A percentile compares a stretch with the other conserved stretches of the same genome.
phyloP scores from a whole-genome alignment of 2,797 vertebrate genomes.

The Schizopygopsis malacanthus region DNA sequence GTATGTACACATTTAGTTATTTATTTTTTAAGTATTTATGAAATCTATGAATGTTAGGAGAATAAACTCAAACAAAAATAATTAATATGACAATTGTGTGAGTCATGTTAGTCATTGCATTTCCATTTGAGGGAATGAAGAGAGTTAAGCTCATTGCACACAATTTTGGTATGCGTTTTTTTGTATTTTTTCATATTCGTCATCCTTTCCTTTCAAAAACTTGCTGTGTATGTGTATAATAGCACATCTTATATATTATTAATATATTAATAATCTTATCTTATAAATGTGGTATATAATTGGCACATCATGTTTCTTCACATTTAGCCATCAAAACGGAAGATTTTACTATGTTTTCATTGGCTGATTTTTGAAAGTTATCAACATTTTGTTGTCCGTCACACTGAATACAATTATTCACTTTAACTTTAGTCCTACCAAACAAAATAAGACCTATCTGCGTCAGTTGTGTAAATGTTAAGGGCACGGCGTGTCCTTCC shows the following conservation, averaged over 20 bases:
- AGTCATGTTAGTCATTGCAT: neutral
- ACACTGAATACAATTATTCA: neutral
- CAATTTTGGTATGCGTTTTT: too few relatives aligned
- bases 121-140: neutral
- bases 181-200: too few relatives aligned
- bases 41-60: neutral
- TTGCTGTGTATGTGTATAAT: neutral
- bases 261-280: neutral
- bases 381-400: neutral
- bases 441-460: constrained; percentile 11
- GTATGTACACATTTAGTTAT: neutral
- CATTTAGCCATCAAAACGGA: neutral
- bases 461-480: constrained; percentile 28
- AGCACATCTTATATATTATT: too few relatives aligned
- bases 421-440: neutral
- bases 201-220: too few relatives aligned
- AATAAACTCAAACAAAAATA: neutral
- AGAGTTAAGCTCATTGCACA: neutral
- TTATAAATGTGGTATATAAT: neutral
- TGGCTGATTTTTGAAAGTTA: neutral
- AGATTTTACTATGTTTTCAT: too few relatives aligned
- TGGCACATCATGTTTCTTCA: neutral
- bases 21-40: neutral
- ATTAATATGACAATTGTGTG: neutral
- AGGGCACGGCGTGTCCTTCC: constrained; percentile 41